phyloP scores from a whole-genome alignment of 2,113 vertebrate genomes.

The Epinephelus fuscoguttatus region DNA sequence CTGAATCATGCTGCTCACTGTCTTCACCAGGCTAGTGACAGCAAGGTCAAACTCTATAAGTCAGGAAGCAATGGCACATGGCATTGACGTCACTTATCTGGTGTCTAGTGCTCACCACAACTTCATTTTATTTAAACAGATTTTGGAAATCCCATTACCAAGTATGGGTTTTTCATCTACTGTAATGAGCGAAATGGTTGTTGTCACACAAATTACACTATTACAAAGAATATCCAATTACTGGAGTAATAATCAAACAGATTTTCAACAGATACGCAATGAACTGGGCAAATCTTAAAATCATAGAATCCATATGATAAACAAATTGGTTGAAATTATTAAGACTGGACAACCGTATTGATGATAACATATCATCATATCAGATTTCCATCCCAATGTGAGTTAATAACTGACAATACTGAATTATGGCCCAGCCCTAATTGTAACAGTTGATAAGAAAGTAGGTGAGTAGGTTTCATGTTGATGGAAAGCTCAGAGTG shows the following conservation, averaged over 20 bases:
- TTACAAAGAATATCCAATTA: background rate
- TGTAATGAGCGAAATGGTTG: background rate
- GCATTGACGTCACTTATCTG: background rate
- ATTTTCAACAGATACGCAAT: background rate
- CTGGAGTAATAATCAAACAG: background rate
- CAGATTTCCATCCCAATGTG: background rate
- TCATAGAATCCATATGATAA: background rate
- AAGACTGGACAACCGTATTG: too few species aligned
- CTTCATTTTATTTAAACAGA: background rate
- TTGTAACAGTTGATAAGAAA: slow-evolving; percentile 14
- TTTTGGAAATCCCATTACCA: background rate
- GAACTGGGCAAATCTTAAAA: background rate
- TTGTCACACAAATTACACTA: background rate
- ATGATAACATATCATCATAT: background rate
- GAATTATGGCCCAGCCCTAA: background rate
- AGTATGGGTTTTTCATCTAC: background rate
- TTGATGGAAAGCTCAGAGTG: slow-evolving; percentile 1
- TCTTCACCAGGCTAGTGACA: background rate
- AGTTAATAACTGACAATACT: slow-evolving; percentile 8
- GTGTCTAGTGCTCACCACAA: background rate
- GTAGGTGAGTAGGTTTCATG: slow-evolving; percentile 11
- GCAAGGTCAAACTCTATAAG: background rate
- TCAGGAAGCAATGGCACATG: background rate
- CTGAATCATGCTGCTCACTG: slow-evolving; percentile 9
- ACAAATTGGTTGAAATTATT: too few species aligned